Evolutionary conservation across 2,888 invertebrate species (phyloP).

Genomic region (Clunio marinus): DNA sequence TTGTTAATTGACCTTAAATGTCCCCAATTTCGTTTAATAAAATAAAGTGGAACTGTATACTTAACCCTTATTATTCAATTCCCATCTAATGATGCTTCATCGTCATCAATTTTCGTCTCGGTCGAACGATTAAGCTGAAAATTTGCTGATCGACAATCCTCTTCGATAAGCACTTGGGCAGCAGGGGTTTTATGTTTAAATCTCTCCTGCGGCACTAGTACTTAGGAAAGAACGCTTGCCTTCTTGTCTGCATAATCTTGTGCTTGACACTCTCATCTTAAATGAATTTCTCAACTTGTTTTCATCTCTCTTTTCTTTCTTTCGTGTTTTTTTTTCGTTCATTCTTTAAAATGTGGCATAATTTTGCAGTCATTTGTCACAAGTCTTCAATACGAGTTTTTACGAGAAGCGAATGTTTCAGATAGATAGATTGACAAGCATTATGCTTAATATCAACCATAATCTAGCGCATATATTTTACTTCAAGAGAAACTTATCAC

Average conservation of each 20-base stretch:
- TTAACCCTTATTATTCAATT: conserved; percentile 37
- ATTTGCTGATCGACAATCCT: conserved; percentile 16
- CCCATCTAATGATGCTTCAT: conserved; percentile 5
- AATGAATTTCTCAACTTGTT: not conserved
- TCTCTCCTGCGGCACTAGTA: conserved; percentile 55
- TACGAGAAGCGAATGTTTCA: not conserved
- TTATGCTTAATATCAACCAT: not conserved
- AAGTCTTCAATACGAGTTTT: not conserved
- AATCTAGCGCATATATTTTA: not conserved
- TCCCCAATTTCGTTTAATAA: conserved; percentile 35
- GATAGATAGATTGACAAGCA: not conserved
- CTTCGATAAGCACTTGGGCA: conserved; percentile 52
- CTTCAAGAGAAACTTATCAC: not conserved
- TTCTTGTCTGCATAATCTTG: not conserved
- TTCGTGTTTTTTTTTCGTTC: not conserved
- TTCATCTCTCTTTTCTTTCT: not conserved
- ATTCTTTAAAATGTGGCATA: not conserved
- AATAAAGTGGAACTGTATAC: conserved; percentile 29
- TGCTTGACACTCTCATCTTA: too few species aligned
- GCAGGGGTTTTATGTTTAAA: conserved; percentile 48
- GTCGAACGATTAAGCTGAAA: not conserved
- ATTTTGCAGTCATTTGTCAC: not conserved
- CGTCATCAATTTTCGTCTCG: not conserved
- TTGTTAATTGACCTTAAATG: conserved; percentile 38
- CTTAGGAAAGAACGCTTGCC: conserved; percentile 50